Percentiles rank a stretch among this genome's conserved stretches.
Evolutionary conservation across 2,888 invertebrate species (phyloP).

Genomic region (Nemurella pictetii): DNA sequence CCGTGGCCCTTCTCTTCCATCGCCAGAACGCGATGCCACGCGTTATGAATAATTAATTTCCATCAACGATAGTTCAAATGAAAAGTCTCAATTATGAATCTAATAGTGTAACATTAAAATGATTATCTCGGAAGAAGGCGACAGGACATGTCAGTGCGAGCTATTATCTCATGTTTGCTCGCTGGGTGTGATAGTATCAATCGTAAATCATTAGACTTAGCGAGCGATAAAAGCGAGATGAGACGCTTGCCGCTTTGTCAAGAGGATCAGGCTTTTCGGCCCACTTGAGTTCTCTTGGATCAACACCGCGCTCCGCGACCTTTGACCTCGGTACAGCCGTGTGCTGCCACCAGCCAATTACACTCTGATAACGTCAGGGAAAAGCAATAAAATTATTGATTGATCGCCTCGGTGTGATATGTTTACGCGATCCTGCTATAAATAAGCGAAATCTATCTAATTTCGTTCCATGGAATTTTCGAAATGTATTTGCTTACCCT

Average conservation of each 20-base stretch:
- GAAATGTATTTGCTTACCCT: background rate
- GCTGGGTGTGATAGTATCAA: background rate
- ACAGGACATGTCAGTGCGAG: background rate
- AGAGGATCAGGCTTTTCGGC: background rate
- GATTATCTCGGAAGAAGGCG: background rate
- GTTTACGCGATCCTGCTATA: background rate
- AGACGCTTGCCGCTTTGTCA: background rate
- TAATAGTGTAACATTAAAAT: background rate
- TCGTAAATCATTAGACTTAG: slow-evolving; percentile 3
- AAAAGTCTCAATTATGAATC: slow-evolving; percentile 2
- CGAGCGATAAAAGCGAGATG: background rate
- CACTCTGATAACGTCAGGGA: slow-evolving; percentile 15
- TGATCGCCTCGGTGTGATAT: background rate
- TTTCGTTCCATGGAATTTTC: background rate
- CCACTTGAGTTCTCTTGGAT: background rate
- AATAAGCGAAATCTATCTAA: background rate
- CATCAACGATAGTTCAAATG: background rate
- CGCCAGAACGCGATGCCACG: background rate
- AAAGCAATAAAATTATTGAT: slow-evolving; percentile 10
- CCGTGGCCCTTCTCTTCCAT: background rate
- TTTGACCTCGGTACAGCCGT: background rate
- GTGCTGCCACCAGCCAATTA: background rate
- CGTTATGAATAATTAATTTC: background rate
- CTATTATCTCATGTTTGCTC: background rate
- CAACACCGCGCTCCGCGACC: background rate